Base-by-base conservation (phyloP, 2,113 vertebrate species). In the Dipodomys merriami region DNA sequence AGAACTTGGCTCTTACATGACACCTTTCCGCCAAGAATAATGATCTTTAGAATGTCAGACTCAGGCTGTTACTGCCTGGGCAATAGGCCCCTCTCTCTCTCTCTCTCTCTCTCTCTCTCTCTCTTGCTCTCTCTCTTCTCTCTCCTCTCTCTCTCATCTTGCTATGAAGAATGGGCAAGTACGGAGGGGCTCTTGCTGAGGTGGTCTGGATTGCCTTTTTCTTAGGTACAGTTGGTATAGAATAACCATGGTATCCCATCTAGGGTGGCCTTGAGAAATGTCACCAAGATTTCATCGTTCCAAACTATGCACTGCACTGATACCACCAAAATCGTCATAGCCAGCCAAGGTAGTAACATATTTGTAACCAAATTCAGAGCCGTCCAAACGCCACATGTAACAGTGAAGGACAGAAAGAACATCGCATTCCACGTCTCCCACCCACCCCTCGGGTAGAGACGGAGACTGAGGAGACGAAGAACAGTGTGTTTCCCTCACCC, bases 21-120 rank as follows among this genome's bases (percentile, higher is more conserved):
- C 8, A n/a, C 23, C 46, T 16, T 77, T 88, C 69, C 86, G 88
- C 94, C 93, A 96, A 96, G 64, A 95, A 78, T 91, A 91, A 91
- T 95, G 91, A 44, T 78, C 64, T 95, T 90, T 72, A 49, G 35
- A 68, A 80, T 68, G 35, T 62, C 68, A 62, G 76, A 16, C n/a
- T 74, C 80, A 44, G 0, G 90, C 35, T 88, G 11, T 67, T 88
- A 39, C 9, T 65, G 7, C 33, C 6, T 53, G 93, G 91, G 86
- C 92, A 96, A 86, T 15, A 60, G 74, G 2, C 65, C 22, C 78
- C 1, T 25, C 27, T 82, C 15, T 30, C 29, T 29, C 2, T 79
- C 19, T 65, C 33, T 92, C 2, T 64, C 39, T 88, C n/a, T 92
- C 2, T 64, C 39, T 88, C n/a, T 92, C 2, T 64, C 39, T 88